Base-by-base conservation (phyloP, 92 coral and sea anemone species). In the Muricea muricata region DNA sequence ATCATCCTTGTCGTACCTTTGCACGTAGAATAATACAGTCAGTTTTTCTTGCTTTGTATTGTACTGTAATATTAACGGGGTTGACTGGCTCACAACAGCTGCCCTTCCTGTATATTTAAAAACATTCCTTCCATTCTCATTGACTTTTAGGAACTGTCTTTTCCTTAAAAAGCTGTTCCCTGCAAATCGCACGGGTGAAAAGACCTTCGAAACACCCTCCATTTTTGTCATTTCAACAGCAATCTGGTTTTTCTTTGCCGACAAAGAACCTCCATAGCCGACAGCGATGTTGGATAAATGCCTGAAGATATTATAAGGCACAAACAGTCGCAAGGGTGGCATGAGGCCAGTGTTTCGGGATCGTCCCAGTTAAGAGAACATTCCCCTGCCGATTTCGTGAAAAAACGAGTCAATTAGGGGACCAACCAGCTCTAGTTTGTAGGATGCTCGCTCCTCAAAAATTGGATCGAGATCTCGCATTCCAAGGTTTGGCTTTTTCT, bases 281-380 rank as follows among this genome's bases (percentile, higher is more conserved):
- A 42, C 31, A 26, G 35, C 86, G 1, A 88, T 14, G 25, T 34
- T 83, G 76, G 37, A 61, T 2, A 84, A 15, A 30, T 68, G 88
- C 42, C 29, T 21, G 17, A 77, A 78, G 3, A 84, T 57, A 10
- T 32, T 31, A 25, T 48, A 88, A 0, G 91, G 91, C 70, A 89
- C 31, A 46, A 76, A 72, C 17, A 89, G 31, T 0, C 55, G 71
- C 15, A 15, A 6, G 0, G 91, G 86, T 15, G 81, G 20, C 84
- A 83, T 74, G 20, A 88, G 66, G 14, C 91, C 91, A 24, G 88
- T 88, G 79, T 82, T 82, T n/a, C 91, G 75, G 0, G 91, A 88
- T 28, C 91, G 35, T 15, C 88, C 68, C 7, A 88, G 85, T 33
- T 88, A 76, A 1, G 85, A 18, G 3, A 20, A 14, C 6, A 83